A percentile compares a stretch with the other conserved stretches of the same genome.
Conservation (phyloP, 2,888 invertebrate species). For the Automeris io region DNA sequence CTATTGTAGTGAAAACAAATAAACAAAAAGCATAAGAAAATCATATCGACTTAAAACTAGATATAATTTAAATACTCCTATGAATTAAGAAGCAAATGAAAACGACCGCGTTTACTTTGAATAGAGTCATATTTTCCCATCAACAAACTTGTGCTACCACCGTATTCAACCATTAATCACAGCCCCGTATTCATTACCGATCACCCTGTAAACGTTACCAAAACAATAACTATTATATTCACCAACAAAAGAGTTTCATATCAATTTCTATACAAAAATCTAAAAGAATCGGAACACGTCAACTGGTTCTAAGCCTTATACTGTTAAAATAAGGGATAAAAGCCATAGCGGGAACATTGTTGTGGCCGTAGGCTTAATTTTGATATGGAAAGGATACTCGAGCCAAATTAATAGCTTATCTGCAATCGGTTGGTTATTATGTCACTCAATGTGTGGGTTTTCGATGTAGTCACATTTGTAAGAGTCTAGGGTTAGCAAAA, state of each 20-base stretch:
- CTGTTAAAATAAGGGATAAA: slow-evolving; percentile 13
- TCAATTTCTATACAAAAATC: slow-evolving; percentile 49
- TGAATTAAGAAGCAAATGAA: no score
- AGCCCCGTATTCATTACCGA: slow-evolving; percentile 5
- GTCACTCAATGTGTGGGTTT: slow-evolving; percentile 61
- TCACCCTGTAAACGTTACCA: background rate
- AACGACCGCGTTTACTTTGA: no score
- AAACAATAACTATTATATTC: slow-evolving; percentile 45
- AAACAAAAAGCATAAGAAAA: no score
- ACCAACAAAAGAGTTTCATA: slow-evolving; percentile 51
- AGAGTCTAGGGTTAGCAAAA: slow-evolving; percentile 39
- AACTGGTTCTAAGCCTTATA: slow-evolving; percentile 13
- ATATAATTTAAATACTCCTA: no score
- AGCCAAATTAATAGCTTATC: slow-evolving; percentile 73
- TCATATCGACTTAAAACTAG: no score
- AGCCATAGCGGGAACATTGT: slow-evolving; percentile 10
- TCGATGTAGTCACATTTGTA: slow-evolving; percentile 41
- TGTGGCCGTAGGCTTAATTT: slow-evolving; percentile 37
- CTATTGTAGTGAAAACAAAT: no score
- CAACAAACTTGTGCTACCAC: slow-evolving; percentile 2
- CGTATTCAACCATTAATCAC: background rate
- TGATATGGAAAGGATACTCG: slow-evolving; percentile 57
- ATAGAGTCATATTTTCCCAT: background rate
- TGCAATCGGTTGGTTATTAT: slow-evolving; percentile 64
- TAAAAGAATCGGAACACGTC: slow-evolving; percentile 7